These are phyloP conservation scores for Heliconius ethilla DNA, from an alignment of 2,888 invertebrate genomes.

Conservation along the genomic window DNA sequence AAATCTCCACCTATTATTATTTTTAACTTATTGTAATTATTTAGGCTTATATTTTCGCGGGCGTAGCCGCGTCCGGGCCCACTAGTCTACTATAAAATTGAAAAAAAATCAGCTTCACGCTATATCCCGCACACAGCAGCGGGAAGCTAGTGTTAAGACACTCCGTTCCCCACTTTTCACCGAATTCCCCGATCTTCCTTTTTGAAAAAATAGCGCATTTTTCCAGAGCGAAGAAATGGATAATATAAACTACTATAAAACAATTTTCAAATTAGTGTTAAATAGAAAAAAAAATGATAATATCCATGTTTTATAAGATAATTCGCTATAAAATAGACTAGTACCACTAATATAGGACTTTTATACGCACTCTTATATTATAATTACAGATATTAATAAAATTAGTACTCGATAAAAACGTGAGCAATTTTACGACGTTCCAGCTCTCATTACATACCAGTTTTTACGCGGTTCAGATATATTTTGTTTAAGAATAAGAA, in stretches of 20 bases:
- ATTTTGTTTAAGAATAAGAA: not conserved
- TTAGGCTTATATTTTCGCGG: too few species aligned
- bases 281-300: slow-evolving; percentile 5
- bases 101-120: not conserved
- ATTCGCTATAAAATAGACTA: not conserved
- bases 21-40: too few species aligned
- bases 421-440: slow-evolving; percentile 17
- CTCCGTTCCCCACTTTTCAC: too few species aligned
- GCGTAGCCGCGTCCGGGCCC: too few species aligned
- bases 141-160: too few species aligned
- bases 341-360: not conserved
- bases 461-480: slow-evolving; percentile 3
- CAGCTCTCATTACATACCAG: not conserved
- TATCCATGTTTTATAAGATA: not conserved
- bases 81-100: not conserved
- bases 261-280: slow-evolving; percentile 1
- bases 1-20: too few species aligned
- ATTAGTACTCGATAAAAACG: slow-evolving; percentile 21
- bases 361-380: slow-evolving; percentile 11
- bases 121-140: too few species aligned
- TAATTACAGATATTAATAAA: slow-evolving; percentile 24
- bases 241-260: not conserved
- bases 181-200: too few species aligned
- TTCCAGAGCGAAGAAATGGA: too few species aligned
- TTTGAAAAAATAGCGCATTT: too few species aligned